Evolutionary conservation across 2,888 invertebrate genomes (phyloP), one percentile per base, ranked within the genome.

Genomic region (Spialia ferax): DNA sequence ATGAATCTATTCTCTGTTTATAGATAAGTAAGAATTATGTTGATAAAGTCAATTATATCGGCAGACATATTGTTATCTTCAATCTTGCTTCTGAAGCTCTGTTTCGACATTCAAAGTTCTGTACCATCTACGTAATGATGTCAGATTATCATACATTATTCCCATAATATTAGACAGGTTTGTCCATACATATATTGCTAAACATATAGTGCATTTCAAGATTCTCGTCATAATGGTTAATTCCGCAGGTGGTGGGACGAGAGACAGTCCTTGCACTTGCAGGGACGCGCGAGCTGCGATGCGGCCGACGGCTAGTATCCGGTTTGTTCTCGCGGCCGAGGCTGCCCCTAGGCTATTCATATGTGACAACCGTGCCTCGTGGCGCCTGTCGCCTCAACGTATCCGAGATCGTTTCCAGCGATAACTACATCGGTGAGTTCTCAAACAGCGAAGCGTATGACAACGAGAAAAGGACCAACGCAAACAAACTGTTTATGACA

Each of bases 351-450:
- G 98, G 98, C 70, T 98, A 98, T 89, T 96, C 97, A 54, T 95
- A 97, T 77, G 96, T 98, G 63, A 96, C 97, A 5, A 96, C 96
- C 54, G 96, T 99, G 68, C 98, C 98, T 1, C 95, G 95, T 59
- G 98, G 98, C 26, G 98, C 98, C 50, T 98, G 98, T 86, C 96
- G 97, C 75, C 95, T 99, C 74, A 97, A 97, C 81, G 95, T 98
- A 77, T 96, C 97, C 10, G 98, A 98, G 87, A 94, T 98, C 63
- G 95, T 96, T 70, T 95, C 96, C 79, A 97, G 96, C 81, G 95
- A 96, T 73, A 98, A 98, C 90, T 96, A 96, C 85, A 95, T 98
- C 79, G 98, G 98, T 98, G 89, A 93, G 94, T 79, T 65, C 42
- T 54, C 45, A 32, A 23, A 26, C n/a, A 57, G 60, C 59, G 38